Evolutionary conservation across 2,113 vertebrate genomes (phyloP).

Genomic region (Struthidea cinerea): DNA sequence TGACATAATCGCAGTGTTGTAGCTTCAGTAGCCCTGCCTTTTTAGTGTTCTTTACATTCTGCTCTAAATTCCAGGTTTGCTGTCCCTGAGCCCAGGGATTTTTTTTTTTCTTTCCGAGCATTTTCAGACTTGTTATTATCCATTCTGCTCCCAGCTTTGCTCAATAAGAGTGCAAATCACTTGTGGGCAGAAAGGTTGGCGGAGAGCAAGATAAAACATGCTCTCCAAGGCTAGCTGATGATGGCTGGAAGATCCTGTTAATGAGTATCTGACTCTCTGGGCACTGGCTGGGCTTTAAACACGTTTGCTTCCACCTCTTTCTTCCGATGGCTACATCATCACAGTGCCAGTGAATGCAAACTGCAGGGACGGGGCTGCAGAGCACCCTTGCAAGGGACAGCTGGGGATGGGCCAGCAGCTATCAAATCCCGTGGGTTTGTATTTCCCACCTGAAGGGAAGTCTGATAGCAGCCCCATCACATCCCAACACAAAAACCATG

Average conservation of each 20-base stretch:
- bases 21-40: not conserved
- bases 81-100: not conserved
- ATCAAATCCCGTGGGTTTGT: not conserved
- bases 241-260: slow-evolving; percentile 14
- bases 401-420: not conserved
- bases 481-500: not conserved
- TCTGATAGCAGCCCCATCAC: not conserved
- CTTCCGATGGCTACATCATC: not conserved
- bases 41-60: not conserved
- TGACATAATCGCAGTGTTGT: not conserved
- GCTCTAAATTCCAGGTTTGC: not conserved
- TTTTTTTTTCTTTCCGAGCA: not conserved
- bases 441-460: not conserved
- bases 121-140: slow-evolving; percentile 16
- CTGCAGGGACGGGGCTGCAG: not conserved
- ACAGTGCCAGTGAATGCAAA: not conserved
- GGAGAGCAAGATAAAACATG: slow-evolving; percentile 28
- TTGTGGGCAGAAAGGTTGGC: not conserved
- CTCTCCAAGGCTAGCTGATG: slow-evolving; percentile 16
- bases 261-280: not conserved
- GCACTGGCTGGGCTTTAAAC: not conserved
- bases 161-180: slow-evolving; percentile 24
- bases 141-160: slow-evolving; percentile 6
- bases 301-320: not conserved
- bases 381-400: not conserved